A percentile compares a stretch with the other conserved stretches of the same genome.
Conservation (phyloP, 2,888 invertebrate species). For the Eilema depressum region DNA sequence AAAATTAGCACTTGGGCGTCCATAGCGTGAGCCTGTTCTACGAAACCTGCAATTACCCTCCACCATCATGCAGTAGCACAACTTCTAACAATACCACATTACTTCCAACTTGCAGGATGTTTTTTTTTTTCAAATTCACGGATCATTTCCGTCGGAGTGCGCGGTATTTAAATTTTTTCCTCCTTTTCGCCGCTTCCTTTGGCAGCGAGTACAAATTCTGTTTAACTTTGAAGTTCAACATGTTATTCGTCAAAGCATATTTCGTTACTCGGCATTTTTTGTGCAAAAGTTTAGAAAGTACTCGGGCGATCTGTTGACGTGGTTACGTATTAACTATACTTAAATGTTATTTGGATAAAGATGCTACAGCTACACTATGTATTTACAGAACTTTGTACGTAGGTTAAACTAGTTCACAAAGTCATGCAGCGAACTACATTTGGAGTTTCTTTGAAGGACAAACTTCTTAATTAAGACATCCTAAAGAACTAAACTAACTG, state of each 20-base stretch:
- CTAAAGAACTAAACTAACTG: background rate
- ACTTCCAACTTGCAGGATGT: constrained; percentile 2
- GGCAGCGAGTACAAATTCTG: constrained; percentile 24
- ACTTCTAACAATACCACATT: constrained; percentile 32
- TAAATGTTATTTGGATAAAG: background rate
- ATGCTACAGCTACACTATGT: background rate
- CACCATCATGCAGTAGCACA: constrained; percentile 34
- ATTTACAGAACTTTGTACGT: background rate
- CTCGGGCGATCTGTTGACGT: constrained; percentile 7
- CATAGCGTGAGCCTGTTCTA: constrained; percentile 38
- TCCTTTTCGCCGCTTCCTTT: constrained; percentile 18
- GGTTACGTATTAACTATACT: background rate
- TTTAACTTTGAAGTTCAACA: constrained; percentile 35
- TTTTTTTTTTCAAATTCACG: constrained; percentile 28
- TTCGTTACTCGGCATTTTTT: constrained; percentile 35
- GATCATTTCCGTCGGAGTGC: constrained; percentile 20
- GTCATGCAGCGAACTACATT: background rate
- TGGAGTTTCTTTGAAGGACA: background rate
- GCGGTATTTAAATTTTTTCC: constrained; percentile 20
- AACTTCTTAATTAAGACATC: background rate
- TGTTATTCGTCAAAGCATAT: constrained; percentile 50
- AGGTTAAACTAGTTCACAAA: background rate
- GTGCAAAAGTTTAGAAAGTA: constrained; percentile 42
- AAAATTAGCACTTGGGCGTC: constrained; percentile 33
- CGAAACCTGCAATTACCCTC: constrained; percentile 38